Evolutionary conservation across 2,888 invertebrate species (phyloP).

Genomic region (Coenonympha arcania): DNA sequence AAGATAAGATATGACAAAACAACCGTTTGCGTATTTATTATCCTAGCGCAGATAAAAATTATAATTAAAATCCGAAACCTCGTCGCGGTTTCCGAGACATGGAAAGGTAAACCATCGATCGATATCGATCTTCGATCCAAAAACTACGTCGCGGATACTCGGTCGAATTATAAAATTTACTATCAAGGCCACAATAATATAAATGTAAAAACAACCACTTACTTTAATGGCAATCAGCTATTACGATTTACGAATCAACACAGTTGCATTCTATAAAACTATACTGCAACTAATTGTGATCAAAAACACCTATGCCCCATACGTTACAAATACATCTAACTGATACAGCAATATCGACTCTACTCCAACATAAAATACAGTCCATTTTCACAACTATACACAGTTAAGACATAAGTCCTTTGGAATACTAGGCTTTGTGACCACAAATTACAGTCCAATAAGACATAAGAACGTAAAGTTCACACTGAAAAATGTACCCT

Average conservation of each 20-base stretch:
- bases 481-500: conserved; percentile 1
- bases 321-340: neutral
- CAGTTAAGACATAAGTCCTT: neutral
- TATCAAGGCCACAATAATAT: too few species aligned
- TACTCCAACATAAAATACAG: neutral
- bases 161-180: too few species aligned
- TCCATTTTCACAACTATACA: neutral
- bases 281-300: conserved; percentile 9
- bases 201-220: conserved; percentile 4
- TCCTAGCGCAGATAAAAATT: too few species aligned
- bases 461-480: neutral
- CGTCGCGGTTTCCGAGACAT: too few species aligned
- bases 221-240: conserved; percentile 5
- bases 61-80: too few species aligned
- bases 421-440: neutral
- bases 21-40: too few species aligned
- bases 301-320: neutral
- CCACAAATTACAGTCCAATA: neutral
- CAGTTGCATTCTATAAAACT: conserved; percentile 9
- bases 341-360: neutral
- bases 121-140: too few species aligned
- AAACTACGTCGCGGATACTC: too few species aligned
- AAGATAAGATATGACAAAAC: too few species aligned
- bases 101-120: too few species aligned
- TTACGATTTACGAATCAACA: conserved; percentile 3